Conservation (phyloP, 2,113 vertebrate genomes). For the Alethe castanea region DNA sequence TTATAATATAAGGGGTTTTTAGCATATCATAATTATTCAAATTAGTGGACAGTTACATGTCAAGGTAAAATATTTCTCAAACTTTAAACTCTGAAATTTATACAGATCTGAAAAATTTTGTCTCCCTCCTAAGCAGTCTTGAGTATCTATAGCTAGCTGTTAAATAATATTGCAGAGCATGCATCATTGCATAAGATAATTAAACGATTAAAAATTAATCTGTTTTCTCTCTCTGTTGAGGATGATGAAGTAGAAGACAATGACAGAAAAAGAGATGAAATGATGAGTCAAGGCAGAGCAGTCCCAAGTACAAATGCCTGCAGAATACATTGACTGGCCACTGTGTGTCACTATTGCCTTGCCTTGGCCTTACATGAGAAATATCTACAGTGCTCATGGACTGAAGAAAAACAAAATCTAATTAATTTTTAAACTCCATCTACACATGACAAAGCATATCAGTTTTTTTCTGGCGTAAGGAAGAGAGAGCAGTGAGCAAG, state of each 20-base stretch:
- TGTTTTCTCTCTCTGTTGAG: neutral
- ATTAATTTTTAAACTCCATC: neutral
- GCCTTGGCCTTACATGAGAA: neutral
- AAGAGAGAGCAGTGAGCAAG: neutral
- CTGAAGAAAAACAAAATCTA: neutral
- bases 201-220: accelerated
- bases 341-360: slow-evolving; percentile 14
- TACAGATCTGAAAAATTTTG: neutral
- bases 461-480: neutral
- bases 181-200: neutral
- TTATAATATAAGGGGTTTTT: neutral
- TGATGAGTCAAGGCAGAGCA: neutral
- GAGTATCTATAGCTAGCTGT: neutral
- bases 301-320: neutral
- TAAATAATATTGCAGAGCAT: neutral
- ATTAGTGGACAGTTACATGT: neutral
- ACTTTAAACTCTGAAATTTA: neutral
- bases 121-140: neutral
- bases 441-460: neutral
- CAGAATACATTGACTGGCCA: neutral
- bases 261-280: neutral
- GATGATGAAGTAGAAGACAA: neutral
- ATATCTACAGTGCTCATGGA: neutral
- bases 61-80: neutral
- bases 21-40: neutral